Evolutionary conservation across 2,888 invertebrate genomes (phyloP).

Genomic region (Hartigia nigra): DNA sequence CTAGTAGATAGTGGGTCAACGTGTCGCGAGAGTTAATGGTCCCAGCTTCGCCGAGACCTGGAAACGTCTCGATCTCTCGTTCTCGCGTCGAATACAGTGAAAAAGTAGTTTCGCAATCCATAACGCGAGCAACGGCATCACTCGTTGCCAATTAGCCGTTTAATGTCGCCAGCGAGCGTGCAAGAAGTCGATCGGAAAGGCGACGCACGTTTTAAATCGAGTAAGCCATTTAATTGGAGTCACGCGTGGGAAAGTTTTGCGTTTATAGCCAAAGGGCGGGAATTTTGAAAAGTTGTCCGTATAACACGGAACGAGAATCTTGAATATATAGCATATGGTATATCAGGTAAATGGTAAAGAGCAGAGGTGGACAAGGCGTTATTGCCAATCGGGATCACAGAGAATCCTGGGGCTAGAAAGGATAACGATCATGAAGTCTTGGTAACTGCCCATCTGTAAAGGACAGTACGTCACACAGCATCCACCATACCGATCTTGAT

Average conservation of each 20-base stretch:
- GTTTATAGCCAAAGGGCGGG: neutral
- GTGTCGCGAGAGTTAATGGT: neutral
- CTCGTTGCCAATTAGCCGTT: slow-evolving; percentile 1
- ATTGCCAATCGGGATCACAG: neutral
- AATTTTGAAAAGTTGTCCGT: neutral
- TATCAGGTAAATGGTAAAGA: neutral
- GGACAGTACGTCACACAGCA: neutral
- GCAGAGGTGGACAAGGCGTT: neutral
- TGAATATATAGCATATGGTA: accelerated
- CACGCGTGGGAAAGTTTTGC: neutral
- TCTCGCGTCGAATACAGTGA: neutral
- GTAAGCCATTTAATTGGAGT: neutral
- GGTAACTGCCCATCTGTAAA: neutral
- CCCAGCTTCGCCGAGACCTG: neutral
- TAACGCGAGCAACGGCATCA: neutral
- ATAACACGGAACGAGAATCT: neutral
- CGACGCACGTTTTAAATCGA: neutral
- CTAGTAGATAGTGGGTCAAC: neutral
- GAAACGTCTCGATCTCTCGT: neutral
- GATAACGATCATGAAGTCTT: neutral
- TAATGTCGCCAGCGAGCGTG: neutral
- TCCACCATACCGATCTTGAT: neutral
- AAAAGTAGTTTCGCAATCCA: neutral
- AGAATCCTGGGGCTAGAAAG: neutral
- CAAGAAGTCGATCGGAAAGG: neutral